Evolutionary conservation across 1,140 invertebrate species (phyloP).

Genomic region (Parapsyche elsis): DNA sequence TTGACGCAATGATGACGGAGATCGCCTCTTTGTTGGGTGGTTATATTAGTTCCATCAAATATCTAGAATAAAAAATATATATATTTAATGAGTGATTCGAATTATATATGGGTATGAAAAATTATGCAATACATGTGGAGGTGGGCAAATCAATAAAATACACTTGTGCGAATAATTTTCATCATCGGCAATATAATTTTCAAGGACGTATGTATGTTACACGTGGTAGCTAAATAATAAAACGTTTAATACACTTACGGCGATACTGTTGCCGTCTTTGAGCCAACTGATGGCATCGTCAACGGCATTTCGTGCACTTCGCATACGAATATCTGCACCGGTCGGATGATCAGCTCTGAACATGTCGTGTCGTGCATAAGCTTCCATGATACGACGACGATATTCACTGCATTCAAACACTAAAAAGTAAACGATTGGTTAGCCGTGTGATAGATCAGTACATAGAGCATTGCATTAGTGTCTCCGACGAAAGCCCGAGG

Average conservation of each 20-base stretch:
- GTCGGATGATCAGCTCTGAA: conserved; percentile 86
- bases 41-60: conserved; percentile 94
- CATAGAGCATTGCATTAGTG: neutral
- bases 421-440: conserved; percentile 66
- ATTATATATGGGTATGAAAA: too few species aligned
- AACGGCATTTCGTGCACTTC: conserved; percentile 85
- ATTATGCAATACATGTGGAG: too few species aligned
- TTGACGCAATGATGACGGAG: conserved; percentile 79
- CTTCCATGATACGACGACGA: conserved; percentile 79
- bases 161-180: too few species aligned
- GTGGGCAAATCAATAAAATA: too few species aligned
- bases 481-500: too few species aligned
- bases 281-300: conserved; percentile 85
- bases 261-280: conserved; percentile 80
- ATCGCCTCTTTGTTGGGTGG: conserved; percentile 79
- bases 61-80: conserved; percentile 70
- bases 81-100: conserved; percentile 11
- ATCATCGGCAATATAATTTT: too few species aligned
- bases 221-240: conserved; percentile 22
- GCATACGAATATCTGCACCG: conserved; percentile 79
- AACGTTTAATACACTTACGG: conserved; percentile 70
- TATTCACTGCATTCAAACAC: conserved; percentile 92
- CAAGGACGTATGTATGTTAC: too few species aligned
- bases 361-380: conserved; percentile 85
- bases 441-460: conserved; percentile 39